Evolutionary conservation across 2,888 invertebrate genomes (phyloP).

Genomic region (Leistus spinibarbis): DNA sequence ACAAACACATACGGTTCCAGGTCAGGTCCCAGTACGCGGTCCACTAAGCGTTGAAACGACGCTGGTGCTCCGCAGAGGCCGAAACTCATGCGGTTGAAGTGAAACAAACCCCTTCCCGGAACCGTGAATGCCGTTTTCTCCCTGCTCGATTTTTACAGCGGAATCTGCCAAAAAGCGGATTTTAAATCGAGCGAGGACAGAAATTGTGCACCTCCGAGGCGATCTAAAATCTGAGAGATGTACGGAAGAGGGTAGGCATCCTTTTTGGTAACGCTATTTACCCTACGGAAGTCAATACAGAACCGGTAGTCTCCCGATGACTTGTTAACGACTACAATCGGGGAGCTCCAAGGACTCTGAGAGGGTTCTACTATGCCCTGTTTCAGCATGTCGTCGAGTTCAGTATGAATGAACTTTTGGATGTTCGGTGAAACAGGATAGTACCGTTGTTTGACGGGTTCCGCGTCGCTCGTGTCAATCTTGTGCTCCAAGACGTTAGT

Average conservation of each 20-base stretch:
- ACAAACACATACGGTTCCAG: conserved; percentile 14
- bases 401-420: neutral
- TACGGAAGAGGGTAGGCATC: neutral
- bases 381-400: neutral
- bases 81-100: neutral
- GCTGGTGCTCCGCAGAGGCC: neutral
- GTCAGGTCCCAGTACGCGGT: neutral
- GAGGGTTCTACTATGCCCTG: neutral
- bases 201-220: neutral
- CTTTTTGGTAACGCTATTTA: neutral
- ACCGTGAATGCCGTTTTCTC: neutral
- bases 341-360: neutral
- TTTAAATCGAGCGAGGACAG: neutral
- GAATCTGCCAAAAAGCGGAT: neutral
- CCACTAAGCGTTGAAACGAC: neutral
- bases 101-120: neutral
- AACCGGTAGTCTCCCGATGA: neutral
- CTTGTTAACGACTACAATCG: neutral
- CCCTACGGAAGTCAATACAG: neutral
- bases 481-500: no score
- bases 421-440: neutral
- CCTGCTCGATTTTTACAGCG: neutral
- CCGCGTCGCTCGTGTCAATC: neutral
- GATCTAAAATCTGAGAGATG: neutral
- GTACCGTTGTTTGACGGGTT: neutral